Evolutionary conservation across 2,888 invertebrate genomes (phyloP).

Genomic region (Spicauda simplicius): DNA sequence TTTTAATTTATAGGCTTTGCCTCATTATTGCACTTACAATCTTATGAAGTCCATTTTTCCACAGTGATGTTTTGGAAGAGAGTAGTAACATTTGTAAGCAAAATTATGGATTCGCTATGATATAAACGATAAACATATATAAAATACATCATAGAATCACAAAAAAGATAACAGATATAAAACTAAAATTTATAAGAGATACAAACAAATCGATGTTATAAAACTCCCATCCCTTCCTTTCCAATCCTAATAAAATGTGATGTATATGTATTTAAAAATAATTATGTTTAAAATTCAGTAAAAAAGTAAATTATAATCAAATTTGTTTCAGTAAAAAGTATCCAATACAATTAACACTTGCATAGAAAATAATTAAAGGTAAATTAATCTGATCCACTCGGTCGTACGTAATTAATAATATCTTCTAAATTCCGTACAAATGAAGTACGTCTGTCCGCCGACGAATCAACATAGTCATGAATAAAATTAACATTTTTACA

Average conservation of each 20-base stretch:
- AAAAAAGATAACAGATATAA: constrained; percentile 18
- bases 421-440: too few relatives aligned
- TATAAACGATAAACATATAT: constrained; percentile 8
- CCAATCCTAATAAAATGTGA: constrained; percentile 16
- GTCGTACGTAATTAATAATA: neutral
- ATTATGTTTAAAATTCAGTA: neutral
- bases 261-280: neutral
- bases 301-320: neutral
- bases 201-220: neutral
- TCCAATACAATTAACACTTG: neutral
- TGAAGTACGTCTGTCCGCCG: too few relatives aligned
- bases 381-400: neutral
- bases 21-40: constrained; percentile 82
- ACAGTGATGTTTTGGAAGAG: constrained; percentile 72
- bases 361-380: neutral
- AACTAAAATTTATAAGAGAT: constrained; percentile 1
- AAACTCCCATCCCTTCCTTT: neutral
- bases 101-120: constrained; percentile 14
- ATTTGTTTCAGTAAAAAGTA: neutral
- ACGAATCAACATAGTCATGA: too few relatives aligned
- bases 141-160: constrained; percentile 10
- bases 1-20: constrained; percentile 80
- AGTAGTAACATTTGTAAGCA: constrained; percentile 41
- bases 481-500: too few relatives aligned
- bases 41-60: constrained; percentile 71